Evolutionary conservation across 2,113 vertebrate species (phyloP), one percentile per base, ranked within the genome.

Genomic region (Microtus ochrogaster): DNA sequence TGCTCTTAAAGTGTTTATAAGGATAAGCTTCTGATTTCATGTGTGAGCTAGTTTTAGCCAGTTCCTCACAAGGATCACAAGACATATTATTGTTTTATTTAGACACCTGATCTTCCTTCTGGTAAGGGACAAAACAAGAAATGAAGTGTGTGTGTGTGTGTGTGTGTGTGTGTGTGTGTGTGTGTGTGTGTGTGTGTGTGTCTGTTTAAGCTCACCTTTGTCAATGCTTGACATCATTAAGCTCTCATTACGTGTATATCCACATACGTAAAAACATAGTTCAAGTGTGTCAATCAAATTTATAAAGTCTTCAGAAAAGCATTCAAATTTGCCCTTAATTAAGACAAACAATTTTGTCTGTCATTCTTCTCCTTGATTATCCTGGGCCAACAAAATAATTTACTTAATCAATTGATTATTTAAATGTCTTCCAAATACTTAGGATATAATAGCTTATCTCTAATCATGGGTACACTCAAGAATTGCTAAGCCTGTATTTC

Each of bases 1-100:
- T 85, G 41, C 52, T 95, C 82, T 93, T 92, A 96, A 95, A 91
- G 79, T 91, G 33, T 89, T 95, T 61, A 76, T 55, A 17, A 91
- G 41, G 11, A 61, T 94, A 82, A 61, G 55, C 17, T 85, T 92
- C 66, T 96, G 86, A 70, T 12, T 26, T 90, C 72, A 77, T 92
- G 47, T n/a, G 26, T 55, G 13, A 90, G 41, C 77, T 83, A 66
- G 95, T 81, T 87, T 39, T 21, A 90, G 22, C 93, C 79, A 93
- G 89, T 89, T 95, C 66, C 70, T 44, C 79, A 65, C 55, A 91
- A 83, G n/a, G 7, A 92, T 92, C 95, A 96, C 1, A 28, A 93
- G 94, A 94, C 7, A 24, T 8, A 21, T 91, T 88, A 66, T 28
- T 66, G 24, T 72, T 28, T 7, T 76, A 68, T 68, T 58, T 94